Evolutionary conservation across 2,113 vertebrate genomes (phyloP), one percentile per base, ranked within the genome.

Genomic region (Entosphenus tridentatus): DNA sequence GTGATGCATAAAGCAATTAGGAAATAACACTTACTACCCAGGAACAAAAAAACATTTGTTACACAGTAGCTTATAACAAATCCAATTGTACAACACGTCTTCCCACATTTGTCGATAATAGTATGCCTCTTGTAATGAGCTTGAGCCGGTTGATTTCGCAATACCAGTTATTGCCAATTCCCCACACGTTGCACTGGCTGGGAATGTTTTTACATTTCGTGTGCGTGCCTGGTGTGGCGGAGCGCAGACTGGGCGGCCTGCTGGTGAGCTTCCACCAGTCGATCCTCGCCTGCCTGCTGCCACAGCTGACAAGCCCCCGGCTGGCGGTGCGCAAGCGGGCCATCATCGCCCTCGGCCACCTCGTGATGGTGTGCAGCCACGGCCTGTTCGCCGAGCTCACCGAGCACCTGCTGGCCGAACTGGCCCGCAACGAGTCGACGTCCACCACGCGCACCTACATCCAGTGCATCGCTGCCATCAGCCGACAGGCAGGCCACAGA

Each of bases 241-340:
- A 13, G 68, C 78, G 16, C 78, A 96, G 91, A 76, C 76, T 92
- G 55, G 87, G 89, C 2, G 83, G 82, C 4, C 80, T 86, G 0
- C 80, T 96, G 57, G 79, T 82, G 71, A 80, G 83, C 54, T 95
- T 92, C 71, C 90, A 96, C 57, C 77, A 84, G 72, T 84, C 87
- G 68, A 85, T 96, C 74, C 82, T 96, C 75, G 82, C 73, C 72
- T 89, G 87, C 68, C 84, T 96, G 65, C 81, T 96, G 16, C 84
- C 87, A 18, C 88, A 91, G 82, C 79, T 96, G 73, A 90, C 79
- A 2, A 96, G 87, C 73, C 75, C 88, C 17, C 84, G 88, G 57
- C 81, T 93, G 80, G 90, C 91, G 0, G 86, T 96, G 2, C 85
- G 91, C 65, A 96, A 96, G 76, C 81, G 91, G 21, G 84, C 86